Percentiles rank a stretch among this genome's conserved stretches.
Conservation (phyloP, 2,888 invertebrate genomes). For the Campopleginae sp. region DNA sequence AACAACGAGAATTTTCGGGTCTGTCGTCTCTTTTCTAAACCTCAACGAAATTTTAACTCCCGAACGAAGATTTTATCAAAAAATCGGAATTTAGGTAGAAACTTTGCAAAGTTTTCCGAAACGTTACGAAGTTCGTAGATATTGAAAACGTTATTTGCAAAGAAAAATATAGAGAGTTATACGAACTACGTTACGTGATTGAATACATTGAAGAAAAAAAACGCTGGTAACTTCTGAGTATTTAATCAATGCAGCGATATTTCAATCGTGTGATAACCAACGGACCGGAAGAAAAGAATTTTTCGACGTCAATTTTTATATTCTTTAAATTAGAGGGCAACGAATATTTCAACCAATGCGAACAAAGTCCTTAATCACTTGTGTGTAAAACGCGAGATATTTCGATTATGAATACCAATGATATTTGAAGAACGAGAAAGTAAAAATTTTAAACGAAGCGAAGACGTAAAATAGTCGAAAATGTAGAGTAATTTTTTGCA, state of each 20-base stretch:
- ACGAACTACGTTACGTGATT: neutral
- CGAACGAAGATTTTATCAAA: neutral
- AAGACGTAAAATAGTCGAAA: neutral
- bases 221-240: neutral
- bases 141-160: neutral
- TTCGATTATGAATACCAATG: neutral
- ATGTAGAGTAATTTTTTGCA: conserved; percentile 4
- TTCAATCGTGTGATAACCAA: neutral
- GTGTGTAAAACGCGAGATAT: neutral
- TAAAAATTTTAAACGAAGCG: neutral
- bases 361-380: neutral
- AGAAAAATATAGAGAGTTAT: neutral
- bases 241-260: neutral
- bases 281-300: neutral
- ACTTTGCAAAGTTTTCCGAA: neutral
- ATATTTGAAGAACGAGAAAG: neutral
- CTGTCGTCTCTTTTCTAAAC: neutral
- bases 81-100: neutral
- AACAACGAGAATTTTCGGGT: neutral
- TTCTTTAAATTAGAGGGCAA: neutral
- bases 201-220: neutral
- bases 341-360: neutral
- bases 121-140: neutral
- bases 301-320: neutral
- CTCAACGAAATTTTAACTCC: neutral